Evolutionary conservation across 2,113 vertebrate species (phyloP), one percentile per base, ranked within the genome.

Genomic region (Hyaena hyaena): DNA sequence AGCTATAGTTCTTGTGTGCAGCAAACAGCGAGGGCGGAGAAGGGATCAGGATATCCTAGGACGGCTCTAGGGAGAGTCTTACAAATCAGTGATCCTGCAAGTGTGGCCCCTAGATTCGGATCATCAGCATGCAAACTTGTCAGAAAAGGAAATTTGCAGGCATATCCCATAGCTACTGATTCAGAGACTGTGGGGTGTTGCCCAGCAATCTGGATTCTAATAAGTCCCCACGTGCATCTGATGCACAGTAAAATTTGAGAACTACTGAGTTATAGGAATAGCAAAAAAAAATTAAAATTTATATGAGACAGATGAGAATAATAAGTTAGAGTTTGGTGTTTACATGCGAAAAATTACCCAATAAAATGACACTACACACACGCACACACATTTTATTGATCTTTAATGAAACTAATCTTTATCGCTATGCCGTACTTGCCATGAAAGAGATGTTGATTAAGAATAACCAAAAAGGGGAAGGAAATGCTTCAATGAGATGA

Each of bases 401-500:
- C 88, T 24, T 84, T 91, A 79, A 80, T 35, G 9, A 95, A 96
- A 91, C 69, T 74, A 71, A 92, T 35, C 5, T 66, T 65, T 91
- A 84, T 88, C 92, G 26, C 63, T 90, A 53, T 66, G 26, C 1
- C 11, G 74, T 71, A 68, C 1, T 81, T 87, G 31, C 33, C 24
- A 48, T 35, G n/a, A 79, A 80, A 74, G 45, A 77, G 2, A 66
- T 23, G 31, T 68, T 87, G 28, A 82, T 68, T 90, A 93, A 94
- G 21, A 88, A 50, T 84, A 93, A 61, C 11, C 80, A 91, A 96
- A 77, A 63, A 88, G 31, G 19, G 89, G 39, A 89, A 71, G 48
- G 9, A 96, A 97, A 86, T 83, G 48, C 4, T 96, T 81, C n/a
- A 82, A n/a, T 77, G 58, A 81, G 28, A 79, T 55, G 31, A 97